Base-by-base conservation (phyloP, 2,113 vertebrate genomes). In the Sander lucioperca region DNA sequence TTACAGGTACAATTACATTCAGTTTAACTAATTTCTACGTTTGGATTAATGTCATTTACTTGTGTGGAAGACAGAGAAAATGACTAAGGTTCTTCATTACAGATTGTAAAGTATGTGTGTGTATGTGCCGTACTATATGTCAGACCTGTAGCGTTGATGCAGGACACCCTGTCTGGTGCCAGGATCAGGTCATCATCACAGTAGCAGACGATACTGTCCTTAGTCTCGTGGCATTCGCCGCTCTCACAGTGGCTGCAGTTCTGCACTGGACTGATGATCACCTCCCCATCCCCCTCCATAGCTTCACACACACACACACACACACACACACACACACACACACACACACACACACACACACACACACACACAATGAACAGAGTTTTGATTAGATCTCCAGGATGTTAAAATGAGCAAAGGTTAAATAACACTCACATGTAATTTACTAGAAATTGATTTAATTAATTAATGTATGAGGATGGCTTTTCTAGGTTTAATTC, bases 201-300 rank as follows among this genome's bases (percentile, higher is more conserved):
- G 94, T 95, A 97, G 93, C 98, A 99, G 90, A 96, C 92, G 57
- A 96, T 85, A 61, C 94, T 93, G 45, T 96, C 96, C 0, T 91
- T 88, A 79, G 93, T 96, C 90, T 96, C 78, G 77, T 96, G 96
- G 88, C 98, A 99, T 62, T 99, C 97, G 0, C 96, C 96, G 72
- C 96, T 96, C 82, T 98, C 96, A 79, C 98, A 99, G 93, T 98
- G 97, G 91, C 97, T 99, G 94, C 98, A 99, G 96, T 99, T 99
- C 80, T 97, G 96, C 77, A 97, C 96, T 10, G 97, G 95, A 73
- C 92, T 96, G 91, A 99, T 98, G 84, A 96, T 95, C 90, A 99
- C 98, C 88, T 99, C 98, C 56, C 98, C 98, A 0, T 98, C 96
- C 9, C 96, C 96, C 82, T 99, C 98, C 91, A 97, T 98, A 80